Conservation (phyloP, 2,113 vertebrate species). For the Carollia perspicillata region DNA sequence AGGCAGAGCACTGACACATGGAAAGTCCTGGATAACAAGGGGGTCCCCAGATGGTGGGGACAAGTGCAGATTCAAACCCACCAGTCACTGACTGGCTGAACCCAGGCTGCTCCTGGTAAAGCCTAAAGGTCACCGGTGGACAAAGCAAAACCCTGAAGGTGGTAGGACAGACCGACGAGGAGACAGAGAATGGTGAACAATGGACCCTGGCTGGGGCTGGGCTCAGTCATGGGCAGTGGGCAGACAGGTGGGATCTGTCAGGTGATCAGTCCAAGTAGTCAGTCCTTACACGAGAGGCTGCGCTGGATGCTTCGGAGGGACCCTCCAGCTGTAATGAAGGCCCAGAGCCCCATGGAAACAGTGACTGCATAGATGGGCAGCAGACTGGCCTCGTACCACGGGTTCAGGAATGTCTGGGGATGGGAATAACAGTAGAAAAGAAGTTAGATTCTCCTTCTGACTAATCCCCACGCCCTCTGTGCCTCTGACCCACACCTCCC, state of each 20-base stretch:
- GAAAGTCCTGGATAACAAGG: conserved; percentile 32
- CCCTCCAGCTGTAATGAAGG: conserved; percentile 82
- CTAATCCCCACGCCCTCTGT: background rate
- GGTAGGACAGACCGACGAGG: conserved; percentile 40
- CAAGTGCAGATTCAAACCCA: conserved; percentile 26
- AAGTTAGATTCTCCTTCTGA: background rate
- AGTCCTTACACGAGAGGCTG: conserved; percentile 84
- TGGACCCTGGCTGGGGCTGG: conserved; percentile 65
- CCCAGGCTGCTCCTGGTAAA: conserved; percentile 52
- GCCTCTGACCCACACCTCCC: background rate
- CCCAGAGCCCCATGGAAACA: conserved; percentile 82
- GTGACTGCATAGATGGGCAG: conserved; percentile 82
- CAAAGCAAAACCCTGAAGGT: conserved; percentile 49
- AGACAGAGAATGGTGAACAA: conserved; percentile 51
- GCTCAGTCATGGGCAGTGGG: conserved; percentile 72
- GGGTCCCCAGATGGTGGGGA: conserved; percentile 59
- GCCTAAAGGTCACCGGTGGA: conserved; percentile 52
- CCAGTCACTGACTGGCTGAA: conserved; percentile 62
- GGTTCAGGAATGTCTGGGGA: conserved; percentile 84
- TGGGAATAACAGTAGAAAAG: background rate
- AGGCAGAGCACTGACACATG: conserved; percentile 56
- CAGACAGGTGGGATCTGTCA: conserved; percentile 69
- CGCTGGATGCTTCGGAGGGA: conserved; percentile 80
- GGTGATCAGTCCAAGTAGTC: conserved; percentile 68
- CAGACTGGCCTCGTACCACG: conserved; percentile 83